Evolutionary conservation across 2,113 vertebrate genomes (phyloP), one percentile per base, ranked within the genome.

Genomic region (Antennarius striatus): DNA sequence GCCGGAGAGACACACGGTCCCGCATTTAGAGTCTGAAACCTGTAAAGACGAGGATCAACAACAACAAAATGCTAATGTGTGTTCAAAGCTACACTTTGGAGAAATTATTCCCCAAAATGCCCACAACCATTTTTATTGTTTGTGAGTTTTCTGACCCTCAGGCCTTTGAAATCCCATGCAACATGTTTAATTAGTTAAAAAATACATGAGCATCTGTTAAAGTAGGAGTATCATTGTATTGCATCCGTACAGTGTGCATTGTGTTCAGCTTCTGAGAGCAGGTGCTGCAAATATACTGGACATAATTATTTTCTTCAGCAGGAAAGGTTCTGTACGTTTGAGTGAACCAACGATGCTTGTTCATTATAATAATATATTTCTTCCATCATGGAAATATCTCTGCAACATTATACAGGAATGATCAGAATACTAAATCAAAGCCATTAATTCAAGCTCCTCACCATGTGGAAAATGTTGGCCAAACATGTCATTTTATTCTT

Each of bases 371-470:
- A 54, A 73, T 43, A 29, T 55, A 42, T 72, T 56, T 65, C 13
- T 52, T 67, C 64, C 66, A 68, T 30, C 66, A 68, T 30, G 62
- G 76, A 56, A 68, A 68, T 70, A 70, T 63, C 68, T 63, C 70
- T 22, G 56, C 40, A 64, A 55, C 70, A n/a, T 43, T 65, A 64
- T 61, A 61, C 52, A 6, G 58, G 50, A 75, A 55, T 63, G 75
- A 83, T 85, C 57, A 9, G 72, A 85, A 87, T 79, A 79, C 71
- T 66, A 77, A 86, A 82, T 10, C 30, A 16, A 48, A 71, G 30
- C 22, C 75, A 75, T 84, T 84, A 46, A 86, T 81, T 82, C 56
- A 0, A 30, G 53, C 70, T 60, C 68, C 78, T 79, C 71, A 40
- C 12, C 50, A 45, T 16, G 51, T 69, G 63, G 66, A 45, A 71